Conservation (phyloP, 2,797 vertebrate species). For the Ptychadena robeensis region DNA sequence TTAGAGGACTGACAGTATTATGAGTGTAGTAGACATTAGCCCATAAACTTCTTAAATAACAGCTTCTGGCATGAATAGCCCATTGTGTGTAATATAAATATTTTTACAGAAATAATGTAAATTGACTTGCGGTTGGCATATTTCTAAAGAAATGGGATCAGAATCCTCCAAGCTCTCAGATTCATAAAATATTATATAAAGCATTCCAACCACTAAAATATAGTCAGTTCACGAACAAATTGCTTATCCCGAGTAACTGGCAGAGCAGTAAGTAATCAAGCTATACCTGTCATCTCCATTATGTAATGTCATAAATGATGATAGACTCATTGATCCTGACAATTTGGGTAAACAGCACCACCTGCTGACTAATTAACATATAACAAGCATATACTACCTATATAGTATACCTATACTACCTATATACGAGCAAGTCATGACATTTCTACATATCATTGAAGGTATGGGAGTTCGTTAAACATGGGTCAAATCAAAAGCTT, state of each 20-base stretch:
- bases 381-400: background rate
- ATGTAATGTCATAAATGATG: conserved; percentile 40
- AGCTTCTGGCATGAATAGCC: no score
- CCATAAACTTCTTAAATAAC: no score
- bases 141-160: background rate
- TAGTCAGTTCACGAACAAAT: conserved; percentile 42
- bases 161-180: conserved; percentile 3
- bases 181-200: conserved; percentile 43
- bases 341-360: conserved; percentile 45
- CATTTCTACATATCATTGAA: background rate
- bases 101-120: no score
- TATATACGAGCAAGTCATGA: no score
- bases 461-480: background rate
- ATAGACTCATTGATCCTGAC: background rate
- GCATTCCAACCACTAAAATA: conserved; percentile 29
- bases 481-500: background rate
- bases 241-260: conserved; percentile 37
- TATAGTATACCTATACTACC: background rate
- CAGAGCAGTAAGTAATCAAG: conserved; percentile 41
- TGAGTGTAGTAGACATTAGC: no score
- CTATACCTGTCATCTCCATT: conserved; percentile 55
- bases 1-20: no score
- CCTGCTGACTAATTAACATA: conserved; percentile 37
- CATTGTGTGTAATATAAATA: no score
- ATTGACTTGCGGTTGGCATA: conserved; percentile 12